Percentiles rank a stretch among this genome's conserved stretches.
Conservation (phyloP, 2,797 vertebrate genomes). For the Cuniculus paca region DNA sequence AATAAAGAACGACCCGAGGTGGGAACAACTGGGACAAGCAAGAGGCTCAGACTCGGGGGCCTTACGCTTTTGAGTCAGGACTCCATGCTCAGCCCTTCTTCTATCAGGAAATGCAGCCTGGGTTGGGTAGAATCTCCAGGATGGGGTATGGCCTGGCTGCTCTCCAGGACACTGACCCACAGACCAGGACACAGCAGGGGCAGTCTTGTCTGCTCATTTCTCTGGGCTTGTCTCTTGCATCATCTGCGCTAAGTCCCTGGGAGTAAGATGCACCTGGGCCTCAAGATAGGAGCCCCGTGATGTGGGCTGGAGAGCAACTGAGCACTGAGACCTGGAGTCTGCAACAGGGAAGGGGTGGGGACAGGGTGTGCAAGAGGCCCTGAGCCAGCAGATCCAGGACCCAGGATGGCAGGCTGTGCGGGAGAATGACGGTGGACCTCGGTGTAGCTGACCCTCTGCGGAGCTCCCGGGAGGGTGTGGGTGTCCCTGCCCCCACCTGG, state of each 20-base stretch:
- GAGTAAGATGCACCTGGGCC: too few relatives aligned
- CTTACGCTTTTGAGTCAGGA: background rate
- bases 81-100: background rate
- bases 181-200: too few relatives aligned
- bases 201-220: background rate
- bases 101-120: background rate
- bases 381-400: background rate
- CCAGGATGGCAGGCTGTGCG: background rate
- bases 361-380: too few relatives aligned
- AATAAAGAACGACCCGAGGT: fast-evolving
- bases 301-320: background rate
- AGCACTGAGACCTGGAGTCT: background rate
- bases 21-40: background rate
- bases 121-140: fast-evolving
- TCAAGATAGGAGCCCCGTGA: background rate
- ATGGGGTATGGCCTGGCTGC: background rate
- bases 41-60: background rate
- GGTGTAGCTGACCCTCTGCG: too few relatives aligned
- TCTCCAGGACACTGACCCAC: background rate
- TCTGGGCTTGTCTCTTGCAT: background rate
- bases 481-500: too few relatives aligned
- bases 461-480: background rate
- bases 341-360: background rate
- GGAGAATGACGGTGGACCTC: background rate
- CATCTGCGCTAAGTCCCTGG: background rate